Evolutionary conservation across 2,113 vertebrate species (phyloP), one percentile per base, ranked within the genome.

Genomic region (Eonycteris spelaea): DNA sequence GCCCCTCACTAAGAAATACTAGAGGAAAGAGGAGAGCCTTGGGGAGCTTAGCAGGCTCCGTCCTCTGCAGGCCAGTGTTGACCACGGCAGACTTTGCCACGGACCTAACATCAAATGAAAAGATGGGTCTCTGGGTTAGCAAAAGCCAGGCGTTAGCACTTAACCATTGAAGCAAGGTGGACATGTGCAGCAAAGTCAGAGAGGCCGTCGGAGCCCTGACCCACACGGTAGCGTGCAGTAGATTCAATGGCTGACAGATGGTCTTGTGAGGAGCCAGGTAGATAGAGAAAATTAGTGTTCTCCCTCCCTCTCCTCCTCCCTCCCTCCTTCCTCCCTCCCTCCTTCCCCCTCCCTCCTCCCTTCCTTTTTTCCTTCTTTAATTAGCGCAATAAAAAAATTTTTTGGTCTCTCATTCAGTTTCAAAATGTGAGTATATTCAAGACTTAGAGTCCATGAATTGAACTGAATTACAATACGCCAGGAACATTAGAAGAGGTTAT

Each of bases 381-480:
- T 38, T 1, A 6, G 24, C 59, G 6, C 26, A n/a, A 18, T 24
- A 51, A 35, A 53, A 78, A 61, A 26, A 43, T 3, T 30, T 53
- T 53, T 35, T 53, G 5, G 2, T 35, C 2, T 95, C 45, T 80
- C 55, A 86, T 53, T 59, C 16, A 53, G 28, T 61, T 87, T 83
- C 22, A 70, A 94, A 80, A 24, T 75, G 4, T 33, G 14, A 70
- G 8, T 78, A 79, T 61, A 59, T 67, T 84, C 71, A 77, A 86
- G 35, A 61, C 43, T 26, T 19, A 78, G 40, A 57, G 33, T 33
- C n/a, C 35, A 73, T 74, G 73, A 73, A 65, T 71, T 88, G 59
- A 86, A 71, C 4, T 45, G 53, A 83, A 67, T 82, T 95, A 65
- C 24, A 59, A 19, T 92, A 83, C 83, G n/a, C 53, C 7, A 22